phyloP scores from a whole-genome alignment of 2,113 vertebrate genomes.

The Odobenus rosmarus region DNA sequence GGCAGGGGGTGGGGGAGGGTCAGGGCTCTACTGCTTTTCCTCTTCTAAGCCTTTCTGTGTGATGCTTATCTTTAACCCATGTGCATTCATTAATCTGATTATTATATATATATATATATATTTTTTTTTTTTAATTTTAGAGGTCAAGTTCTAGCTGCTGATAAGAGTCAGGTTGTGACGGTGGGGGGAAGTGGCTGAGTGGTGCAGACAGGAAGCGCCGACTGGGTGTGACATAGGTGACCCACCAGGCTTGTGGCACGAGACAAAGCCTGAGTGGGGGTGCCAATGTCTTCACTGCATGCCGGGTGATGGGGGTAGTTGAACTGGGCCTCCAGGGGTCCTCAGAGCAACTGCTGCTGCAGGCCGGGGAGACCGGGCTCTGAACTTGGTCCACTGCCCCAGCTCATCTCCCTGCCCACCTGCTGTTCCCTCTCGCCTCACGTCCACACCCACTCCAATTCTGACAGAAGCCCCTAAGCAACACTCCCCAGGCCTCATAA shows the following conservation, averaged over 20 bases:
- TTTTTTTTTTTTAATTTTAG: not conserved
- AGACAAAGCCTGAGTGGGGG: not conserved
- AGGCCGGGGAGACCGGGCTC: not conserved
- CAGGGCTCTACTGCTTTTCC: not conserved
- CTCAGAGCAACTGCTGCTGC: not conserved
- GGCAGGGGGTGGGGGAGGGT: not conserved
- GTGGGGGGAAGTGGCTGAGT: not conserved
- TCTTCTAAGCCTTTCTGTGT: not conserved
- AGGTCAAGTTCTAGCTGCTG: not conserved
- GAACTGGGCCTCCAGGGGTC: not conserved
- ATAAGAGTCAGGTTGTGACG: not conserved
- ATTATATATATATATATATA: not conserved
- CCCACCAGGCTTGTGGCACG: no score
- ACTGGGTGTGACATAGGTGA: not conserved
- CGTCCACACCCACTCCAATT: not conserved
- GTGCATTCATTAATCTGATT: not conserved
- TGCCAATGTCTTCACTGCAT: not conserved
- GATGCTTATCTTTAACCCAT: not conserved
- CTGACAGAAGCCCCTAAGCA: not conserved
- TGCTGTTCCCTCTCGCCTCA: not conserved
- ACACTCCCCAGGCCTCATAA: not conserved
- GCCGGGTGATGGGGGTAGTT: fast-evolving
- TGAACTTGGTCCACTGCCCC: not conserved
- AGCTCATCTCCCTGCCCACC: not conserved
- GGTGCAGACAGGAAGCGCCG: not conserved